Conservation (phyloP, 2,113 vertebrate genomes). For the Mixornis gularis region DNA sequence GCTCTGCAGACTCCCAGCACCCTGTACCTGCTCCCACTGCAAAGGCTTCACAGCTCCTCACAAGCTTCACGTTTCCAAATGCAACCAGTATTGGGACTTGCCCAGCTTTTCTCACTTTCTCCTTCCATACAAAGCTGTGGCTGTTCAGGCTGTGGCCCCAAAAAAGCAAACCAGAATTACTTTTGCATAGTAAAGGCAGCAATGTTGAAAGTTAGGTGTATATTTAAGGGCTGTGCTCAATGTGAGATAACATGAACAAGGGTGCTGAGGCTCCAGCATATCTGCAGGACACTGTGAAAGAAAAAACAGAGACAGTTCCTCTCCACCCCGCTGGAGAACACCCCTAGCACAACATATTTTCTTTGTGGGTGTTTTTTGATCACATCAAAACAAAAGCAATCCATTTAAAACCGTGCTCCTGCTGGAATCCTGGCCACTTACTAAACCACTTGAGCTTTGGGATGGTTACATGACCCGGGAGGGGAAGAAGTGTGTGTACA, state of each 20-base stretch:
- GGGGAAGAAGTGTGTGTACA: background rate
- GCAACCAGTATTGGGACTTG: background rate
- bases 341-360: background rate
- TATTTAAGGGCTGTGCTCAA: background rate
- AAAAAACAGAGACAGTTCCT: background rate
- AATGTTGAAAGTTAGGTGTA: background rate
- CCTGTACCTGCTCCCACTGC: fast-evolving
- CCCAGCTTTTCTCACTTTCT: background rate
- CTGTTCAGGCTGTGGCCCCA: background rate
- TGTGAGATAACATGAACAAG: background rate
- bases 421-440: background rate
- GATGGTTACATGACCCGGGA: background rate
- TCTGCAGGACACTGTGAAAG: background rate
- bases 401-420: background rate
- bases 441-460: background rate
- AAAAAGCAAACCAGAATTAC: background rate
- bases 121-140: background rate
- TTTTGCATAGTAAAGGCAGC: background rate
- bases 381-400: background rate
- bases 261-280: background rate
- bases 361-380: background rate
- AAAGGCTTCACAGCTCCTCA: background rate
- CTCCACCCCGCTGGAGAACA: background rate
- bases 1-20: background rate
- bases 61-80: background rate